Conservation (phyloP, 1,140 invertebrate species). For the Protaetia brevitarsis region DNA sequence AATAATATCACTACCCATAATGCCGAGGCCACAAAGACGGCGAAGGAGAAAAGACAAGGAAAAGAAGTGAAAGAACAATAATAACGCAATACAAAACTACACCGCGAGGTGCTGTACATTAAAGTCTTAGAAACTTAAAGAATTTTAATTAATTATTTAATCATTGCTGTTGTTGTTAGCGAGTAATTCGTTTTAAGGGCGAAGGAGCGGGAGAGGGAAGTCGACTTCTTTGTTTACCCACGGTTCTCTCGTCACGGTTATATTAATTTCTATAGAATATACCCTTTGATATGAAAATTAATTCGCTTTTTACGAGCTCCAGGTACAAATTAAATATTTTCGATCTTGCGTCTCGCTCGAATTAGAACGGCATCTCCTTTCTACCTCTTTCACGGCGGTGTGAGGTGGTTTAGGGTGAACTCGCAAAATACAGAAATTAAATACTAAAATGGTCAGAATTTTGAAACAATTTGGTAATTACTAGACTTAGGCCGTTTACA, state of each 20-base stretch:
- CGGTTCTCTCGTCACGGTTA: background rate
- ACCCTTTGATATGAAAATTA: constrained; percentile 17
- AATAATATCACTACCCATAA: too few relatives aligned
- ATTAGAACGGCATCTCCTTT: constrained; percentile 1
- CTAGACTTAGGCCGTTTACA: too few relatives aligned
- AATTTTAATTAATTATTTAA: constrained; percentile 19
- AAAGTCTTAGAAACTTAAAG: constrained; percentile 11
- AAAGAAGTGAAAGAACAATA: background rate
- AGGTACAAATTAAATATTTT: constrained; percentile 19
- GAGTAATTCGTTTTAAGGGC: constrained; percentile 1
- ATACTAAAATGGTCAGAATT: too few relatives aligned
- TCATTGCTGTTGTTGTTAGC: constrained; percentile 12
- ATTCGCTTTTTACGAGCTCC: constrained; percentile 10
- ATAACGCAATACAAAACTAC: background rate
- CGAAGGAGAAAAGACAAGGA: background rate
- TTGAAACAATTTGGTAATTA: too few relatives aligned
- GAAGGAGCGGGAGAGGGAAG: too few relatives aligned
- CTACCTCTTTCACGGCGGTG: background rate
- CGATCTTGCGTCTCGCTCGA: background rate
- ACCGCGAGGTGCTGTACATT: constrained; percentile 9
- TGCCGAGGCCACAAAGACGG: background rate
- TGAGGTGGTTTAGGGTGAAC: too few relatives aligned
- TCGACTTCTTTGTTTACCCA: constrained; percentile 6
- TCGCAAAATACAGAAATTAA: too few relatives aligned
- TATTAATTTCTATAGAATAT: constrained; percentile 18